Base-by-base conservation (phyloP, 2,888 invertebrate species). In the Catonia carolina region DNA sequence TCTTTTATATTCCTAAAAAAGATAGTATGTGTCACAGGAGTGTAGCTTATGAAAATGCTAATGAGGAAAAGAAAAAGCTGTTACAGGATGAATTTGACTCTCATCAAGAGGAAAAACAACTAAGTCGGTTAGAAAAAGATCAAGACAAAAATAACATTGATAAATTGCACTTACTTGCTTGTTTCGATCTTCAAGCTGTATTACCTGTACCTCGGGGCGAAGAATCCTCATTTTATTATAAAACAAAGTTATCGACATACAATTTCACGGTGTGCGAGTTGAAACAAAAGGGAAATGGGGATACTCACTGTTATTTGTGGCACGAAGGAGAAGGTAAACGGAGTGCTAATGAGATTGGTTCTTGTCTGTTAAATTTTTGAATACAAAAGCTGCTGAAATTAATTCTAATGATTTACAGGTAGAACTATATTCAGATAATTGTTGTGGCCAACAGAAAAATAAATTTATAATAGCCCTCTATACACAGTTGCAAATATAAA, bases 371-470 rank as follows among this genome's bases (percentile, higher is more conserved):
- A n/a, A 22, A 49, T 22, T 61, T 54, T 36, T 33, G 53, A 7
- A 20, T 58, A 58, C 14, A 39, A 22, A 17, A 51, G 36, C 39
- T 31, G 20, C 18, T 18, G 37, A 41, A n/a, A 5, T 2, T n/a
- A 14, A 37, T n/a, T 37, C 22, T 12, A 23, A 41, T 23, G 48
- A 58, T 10, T 18, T 51, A 12, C 54, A 62, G 6, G 18, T 61
- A 33, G 37, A 60, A 14, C 64, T 68, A 48, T 69, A 64, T 59
- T 63, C 65, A 6, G 66, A 67, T 54, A 68, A 66, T 56, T 67
- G 67, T 50, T 23, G 55, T 37, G 65, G 64, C 2, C 65, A 65
- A 48, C 60, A 67, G 45, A 66, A 67, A 60, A 67, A 64, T 56
- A 60, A 60, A 53, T 65, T 60, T 49, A 61, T 66, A 17, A 53